A percentile compares a stretch with the other conserved stretches of the same genome.
Conservation (phyloP, 2,113 vertebrate species). For the Machaerirhynchus nigripectus region DNA sequence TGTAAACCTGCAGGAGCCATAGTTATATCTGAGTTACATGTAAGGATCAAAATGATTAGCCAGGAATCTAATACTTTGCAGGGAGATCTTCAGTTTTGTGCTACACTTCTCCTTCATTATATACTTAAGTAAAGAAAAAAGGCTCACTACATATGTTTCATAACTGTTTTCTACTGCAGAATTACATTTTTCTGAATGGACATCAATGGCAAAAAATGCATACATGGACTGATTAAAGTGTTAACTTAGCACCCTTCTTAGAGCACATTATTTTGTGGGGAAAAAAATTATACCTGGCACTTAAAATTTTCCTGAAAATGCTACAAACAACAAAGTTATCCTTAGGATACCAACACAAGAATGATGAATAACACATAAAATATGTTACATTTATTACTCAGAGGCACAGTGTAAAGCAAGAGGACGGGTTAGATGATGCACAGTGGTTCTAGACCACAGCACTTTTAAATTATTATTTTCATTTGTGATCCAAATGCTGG, state of each 20-base stretch:
- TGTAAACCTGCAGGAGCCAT: conserved; percentile 51
- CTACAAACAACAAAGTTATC: background rate
- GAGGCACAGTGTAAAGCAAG: background rate
- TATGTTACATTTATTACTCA: background rate
- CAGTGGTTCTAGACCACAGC: background rate
- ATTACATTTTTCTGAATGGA: background rate
- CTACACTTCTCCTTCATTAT: background rate
- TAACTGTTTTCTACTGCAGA: background rate
- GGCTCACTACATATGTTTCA: background rate
- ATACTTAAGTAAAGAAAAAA: background rate
- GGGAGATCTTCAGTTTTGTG: background rate
- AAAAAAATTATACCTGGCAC: background rate
- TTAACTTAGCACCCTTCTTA: background rate
- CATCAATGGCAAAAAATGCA: background rate
- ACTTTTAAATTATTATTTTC: background rate
- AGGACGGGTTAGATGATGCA: background rate
- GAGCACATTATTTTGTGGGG: background rate
- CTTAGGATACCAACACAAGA: background rate
- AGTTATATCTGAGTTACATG: conserved; percentile 49
- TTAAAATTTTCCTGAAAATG: background rate
- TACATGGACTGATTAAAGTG: background rate
- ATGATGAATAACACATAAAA: background rate
- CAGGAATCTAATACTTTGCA: conserved; percentile 23
- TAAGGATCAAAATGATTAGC: conserved; percentile 51
- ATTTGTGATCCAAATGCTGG: background rate